Evolutionary conservation across 2,888 invertebrate genomes (phyloP).

Genomic region (Linnaemya vulpina): DNA sequence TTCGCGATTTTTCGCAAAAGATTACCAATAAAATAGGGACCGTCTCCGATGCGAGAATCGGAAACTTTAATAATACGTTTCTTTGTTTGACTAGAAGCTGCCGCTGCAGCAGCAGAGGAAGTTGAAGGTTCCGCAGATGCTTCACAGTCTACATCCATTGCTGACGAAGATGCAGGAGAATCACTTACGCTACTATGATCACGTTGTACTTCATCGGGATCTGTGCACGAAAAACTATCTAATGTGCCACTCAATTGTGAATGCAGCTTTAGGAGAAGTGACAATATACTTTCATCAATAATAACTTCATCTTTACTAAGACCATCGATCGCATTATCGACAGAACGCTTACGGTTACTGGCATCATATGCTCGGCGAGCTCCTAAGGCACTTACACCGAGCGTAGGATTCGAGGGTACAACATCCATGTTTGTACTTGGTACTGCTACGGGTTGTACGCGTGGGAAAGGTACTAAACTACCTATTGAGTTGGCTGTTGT

Average conservation of each 20-base stretch:
- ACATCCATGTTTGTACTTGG: conserved; percentile 83
- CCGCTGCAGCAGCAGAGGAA: conserved; percentile 65
- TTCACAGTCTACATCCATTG: conserved; percentile 81
- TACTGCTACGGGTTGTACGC: conserved; percentile 83
- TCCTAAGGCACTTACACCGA: conserved; percentile 73
- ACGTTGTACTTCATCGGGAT: conserved; percentile 76
- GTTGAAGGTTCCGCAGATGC: conserved; percentile 78
- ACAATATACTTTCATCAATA: conserved; percentile 94
- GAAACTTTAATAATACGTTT: conserved; percentile 77
- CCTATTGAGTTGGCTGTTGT: conserved; percentile 77
- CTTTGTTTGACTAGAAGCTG: conserved; percentile 75
- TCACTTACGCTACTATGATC: conserved; percentile 32
- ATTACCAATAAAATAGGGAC: conserved; percentile 92
- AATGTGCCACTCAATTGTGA: conserved; percentile 92
- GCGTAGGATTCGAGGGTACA: conserved; percentile 83
- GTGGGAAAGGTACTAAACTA: conserved; percentile 82
- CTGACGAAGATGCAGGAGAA: conserved; percentile 49
- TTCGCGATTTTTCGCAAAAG: conserved; percentile 90
- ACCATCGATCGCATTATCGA: conserved; percentile 82
- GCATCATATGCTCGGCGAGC: conserved; percentile 77
- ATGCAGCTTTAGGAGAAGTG: conserved; percentile 93
- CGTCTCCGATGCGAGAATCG: conserved; percentile 88
- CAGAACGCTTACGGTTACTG: conserved; percentile 79
- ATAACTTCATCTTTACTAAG: conserved; percentile 85
- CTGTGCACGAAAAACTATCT: conserved; percentile 90